Base-by-base conservation (phyloP, 2,113 vertebrate genomes). In the Notechis scutatus region DNA sequence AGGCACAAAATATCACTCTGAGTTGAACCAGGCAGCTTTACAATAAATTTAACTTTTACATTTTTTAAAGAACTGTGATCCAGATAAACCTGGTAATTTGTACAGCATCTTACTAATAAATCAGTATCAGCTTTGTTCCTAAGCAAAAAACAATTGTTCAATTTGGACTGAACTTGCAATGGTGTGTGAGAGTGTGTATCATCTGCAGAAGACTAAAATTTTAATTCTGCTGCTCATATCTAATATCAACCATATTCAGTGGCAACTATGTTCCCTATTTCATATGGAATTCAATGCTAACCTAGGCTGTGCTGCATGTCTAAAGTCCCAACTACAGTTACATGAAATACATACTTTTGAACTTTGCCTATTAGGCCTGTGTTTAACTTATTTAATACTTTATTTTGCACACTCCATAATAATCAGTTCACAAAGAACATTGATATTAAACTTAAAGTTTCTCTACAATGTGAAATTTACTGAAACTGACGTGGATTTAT, bases 371-470 rank as follows among this genome's bases (percentile, higher is more conserved):
- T 81, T 42, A 39, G 87, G 50, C 47, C 18, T 45, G 0, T 45
- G 59, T 0, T 5, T 59, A 59, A 4, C 42, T 2, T 90, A 92
- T 54, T 39, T 29, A 88, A 3, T 12, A n/a, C 1, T 42, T 42
- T 21, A 0, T 92, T 93, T 45, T 92, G 93, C 34, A 24, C 50
- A 14, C 2, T 42, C 14, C 42, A 21, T 91, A 92, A 92, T 50
- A 34, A 54, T n/a, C 42, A 85, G 85, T 92, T 15, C 18, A 29
- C 26, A 92, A 94, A 50, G 74, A 92, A 87, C 50, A 94, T 94
- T 20, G 5, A 3, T 2, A 59, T 0, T 69, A 26, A 92, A 74
- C 21, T 39, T 39, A 7, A 92, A 34, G 21, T 34, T 34, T n/a
- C 9, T 14, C 6, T 3, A 18, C 7, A 85, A 92, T 23, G 91